Evolutionary conservation across 2,113 vertebrate species (phyloP).

Genomic region (Todiramphus chloris): DNA sequence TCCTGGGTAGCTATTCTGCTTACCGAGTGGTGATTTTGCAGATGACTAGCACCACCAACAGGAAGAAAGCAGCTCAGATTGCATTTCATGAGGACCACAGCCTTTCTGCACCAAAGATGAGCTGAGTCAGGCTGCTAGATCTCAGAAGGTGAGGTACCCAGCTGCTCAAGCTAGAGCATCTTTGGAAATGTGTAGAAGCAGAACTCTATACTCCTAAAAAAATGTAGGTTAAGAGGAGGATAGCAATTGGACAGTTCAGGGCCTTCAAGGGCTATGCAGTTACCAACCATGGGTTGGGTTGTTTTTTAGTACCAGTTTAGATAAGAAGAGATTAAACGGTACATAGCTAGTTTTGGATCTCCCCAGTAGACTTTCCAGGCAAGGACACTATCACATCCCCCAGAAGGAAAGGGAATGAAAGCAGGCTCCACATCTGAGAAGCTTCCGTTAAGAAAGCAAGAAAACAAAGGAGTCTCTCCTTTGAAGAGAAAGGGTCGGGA

Average conservation of each 20-base stretch:
- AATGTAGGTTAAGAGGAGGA: neutral
- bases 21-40: neutral
- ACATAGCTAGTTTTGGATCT: neutral
- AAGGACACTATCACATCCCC: neutral
- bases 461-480: neutral
- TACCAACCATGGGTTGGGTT: neutral
- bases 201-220: neutral
- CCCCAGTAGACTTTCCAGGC: neutral
- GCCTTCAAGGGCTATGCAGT: neutral
- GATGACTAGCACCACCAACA: conserved; percentile 13
- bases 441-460: neutral
- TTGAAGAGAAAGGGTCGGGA: neutral
- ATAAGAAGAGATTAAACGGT: neutral
- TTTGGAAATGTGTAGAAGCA: neutral
- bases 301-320: neutral
- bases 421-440: neutral
- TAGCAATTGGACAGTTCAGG: neutral
- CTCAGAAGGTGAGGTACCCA: neutral
- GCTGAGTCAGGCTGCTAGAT: neutral
- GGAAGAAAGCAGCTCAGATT: neutral
- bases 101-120: neutral
- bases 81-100: neutral
- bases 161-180: neutral
- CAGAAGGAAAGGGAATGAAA: neutral
- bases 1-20: neutral